phyloP scores from a whole-genome alignment of 2,888 invertebrate species.

The Meloe dianella region DNA sequence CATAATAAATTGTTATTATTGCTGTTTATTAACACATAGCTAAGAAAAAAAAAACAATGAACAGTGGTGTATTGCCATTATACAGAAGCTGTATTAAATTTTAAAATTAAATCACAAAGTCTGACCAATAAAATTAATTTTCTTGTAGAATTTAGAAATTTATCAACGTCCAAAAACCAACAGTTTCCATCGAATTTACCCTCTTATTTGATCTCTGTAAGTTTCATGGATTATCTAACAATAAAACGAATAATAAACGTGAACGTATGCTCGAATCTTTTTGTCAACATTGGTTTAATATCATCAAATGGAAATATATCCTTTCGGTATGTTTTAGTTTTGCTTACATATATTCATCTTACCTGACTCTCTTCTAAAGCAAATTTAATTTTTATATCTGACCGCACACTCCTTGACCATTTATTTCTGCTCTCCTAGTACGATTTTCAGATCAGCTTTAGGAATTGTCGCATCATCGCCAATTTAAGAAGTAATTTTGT shows the following conservation, averaged over 20 bases:
- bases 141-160: slow-evolving; percentile 45
- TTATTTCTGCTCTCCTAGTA: too few relatives aligned
- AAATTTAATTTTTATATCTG: too few relatives aligned
- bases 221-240: background rate
- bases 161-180: slow-evolving; percentile 10
- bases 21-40: slow-evolving; percentile 49
- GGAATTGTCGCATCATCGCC: too few relatives aligned
- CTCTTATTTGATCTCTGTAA: background rate
- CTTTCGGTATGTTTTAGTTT: too few relatives aligned
- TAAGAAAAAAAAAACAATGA: slow-evolving; percentile 35
- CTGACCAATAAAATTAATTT: slow-evolving; percentile 55
- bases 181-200: background rate
- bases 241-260: too few relatives aligned
- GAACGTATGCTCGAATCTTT: too few relatives aligned
- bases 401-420: too few relatives aligned
- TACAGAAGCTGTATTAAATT: slow-evolving; percentile 50
- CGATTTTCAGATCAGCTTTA: too few relatives aligned
- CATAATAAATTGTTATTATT: slow-evolving; percentile 50
- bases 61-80: slow-evolving; percentile 52
- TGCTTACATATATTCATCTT: too few relatives aligned
- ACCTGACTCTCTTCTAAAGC: too few relatives aligned
- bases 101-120: slow-evolving; percentile 55
- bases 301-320: too few relatives aligned
- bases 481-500: background rate
- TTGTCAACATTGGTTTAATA: too few relatives aligned